Percentiles rank a stretch among this genome's conserved stretches.
Conservation (phyloP, 2,113 vertebrate genomes). For the Tupaia chinensis region DNA sequence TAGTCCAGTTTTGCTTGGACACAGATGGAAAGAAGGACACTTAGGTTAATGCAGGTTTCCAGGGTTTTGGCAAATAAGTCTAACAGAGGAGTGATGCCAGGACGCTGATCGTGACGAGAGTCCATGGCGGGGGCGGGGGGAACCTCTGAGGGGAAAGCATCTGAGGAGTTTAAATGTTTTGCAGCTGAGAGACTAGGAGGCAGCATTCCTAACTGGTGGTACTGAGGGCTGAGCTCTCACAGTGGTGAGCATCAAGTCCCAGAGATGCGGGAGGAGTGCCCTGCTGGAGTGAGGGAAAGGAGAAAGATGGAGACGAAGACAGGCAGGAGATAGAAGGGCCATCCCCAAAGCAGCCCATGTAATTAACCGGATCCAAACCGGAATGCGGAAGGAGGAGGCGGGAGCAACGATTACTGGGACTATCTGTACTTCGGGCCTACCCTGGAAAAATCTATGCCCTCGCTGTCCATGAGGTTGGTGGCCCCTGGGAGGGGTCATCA, state of each 20-base stretch:
- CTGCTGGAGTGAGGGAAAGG: not conserved
- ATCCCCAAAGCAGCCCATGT: not conserved
- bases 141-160: not conserved
- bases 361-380: not conserved
- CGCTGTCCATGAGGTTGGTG: not conserved
- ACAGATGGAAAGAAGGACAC: not conserved
- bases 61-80: not conserved
- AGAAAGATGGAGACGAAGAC: not conserved
- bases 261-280: too few species aligned
- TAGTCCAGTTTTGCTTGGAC: not conserved
- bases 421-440: too few species aligned
- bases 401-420: not conserved
- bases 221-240: not conserved
- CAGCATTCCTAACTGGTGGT: not conserved
- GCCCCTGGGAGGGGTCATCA: too few species aligned
- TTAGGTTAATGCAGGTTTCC: not conserved
- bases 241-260: rapidly evolving
- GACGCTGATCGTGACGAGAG: not conserved
- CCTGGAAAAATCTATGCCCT: too few species aligned
- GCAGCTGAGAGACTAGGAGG: too few species aligned
- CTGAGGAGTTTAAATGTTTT: not conserved
- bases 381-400: not conserved
- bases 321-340: not conserved
- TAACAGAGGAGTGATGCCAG: rapidly evolving
- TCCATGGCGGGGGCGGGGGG: too few species aligned